phyloP scores from a whole-genome alignment of 2,888 invertebrate genomes.

The Watsonalla cultraria region DNA sequence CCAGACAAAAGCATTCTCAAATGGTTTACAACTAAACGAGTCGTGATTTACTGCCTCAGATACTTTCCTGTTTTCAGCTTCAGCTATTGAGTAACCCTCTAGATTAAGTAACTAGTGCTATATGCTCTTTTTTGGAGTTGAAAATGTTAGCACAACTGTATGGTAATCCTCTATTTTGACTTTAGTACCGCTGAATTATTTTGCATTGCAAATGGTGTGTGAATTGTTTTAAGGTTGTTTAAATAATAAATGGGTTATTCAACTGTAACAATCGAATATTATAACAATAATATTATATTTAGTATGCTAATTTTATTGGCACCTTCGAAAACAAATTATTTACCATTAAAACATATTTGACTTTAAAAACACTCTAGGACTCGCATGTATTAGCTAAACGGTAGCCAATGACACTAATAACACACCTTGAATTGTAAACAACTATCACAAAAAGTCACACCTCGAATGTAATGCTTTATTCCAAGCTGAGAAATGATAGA shows the following conservation, averaged over 20 bases:
- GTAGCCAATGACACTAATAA: too few relatives aligned
- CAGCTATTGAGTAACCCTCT: neutral
- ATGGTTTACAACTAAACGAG: neutral
- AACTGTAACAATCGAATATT: neutral
- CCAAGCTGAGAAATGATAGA: constrained; percentile 10
- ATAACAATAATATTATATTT: neutral
- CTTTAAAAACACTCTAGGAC: neutral
- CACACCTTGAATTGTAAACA: too few relatives aligned
- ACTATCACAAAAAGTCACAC: too few relatives aligned
- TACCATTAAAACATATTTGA: neutral
- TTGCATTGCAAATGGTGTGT: neutral
- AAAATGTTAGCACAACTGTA: neutral
- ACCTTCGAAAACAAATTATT: neutral
- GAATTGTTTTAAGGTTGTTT: neutral
- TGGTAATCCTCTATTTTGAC: neutral
- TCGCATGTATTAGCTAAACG: neutral
- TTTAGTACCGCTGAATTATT: neutral
- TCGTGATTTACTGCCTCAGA: neutral
- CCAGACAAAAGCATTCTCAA: neutral
- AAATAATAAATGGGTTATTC: neutral
- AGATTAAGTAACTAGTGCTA: neutral
- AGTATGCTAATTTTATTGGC: neutral
- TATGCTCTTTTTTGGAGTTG: neutral
- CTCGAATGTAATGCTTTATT: neutral
- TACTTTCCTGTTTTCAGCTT: neutral